Percentiles rank a stretch among this genome's conserved stretches.
These are phyloP conservation scores for Drosophila ercepeae DNA, from an alignment of 1,140 invertebrate genomes.

Conservation along the genomic window DNA sequence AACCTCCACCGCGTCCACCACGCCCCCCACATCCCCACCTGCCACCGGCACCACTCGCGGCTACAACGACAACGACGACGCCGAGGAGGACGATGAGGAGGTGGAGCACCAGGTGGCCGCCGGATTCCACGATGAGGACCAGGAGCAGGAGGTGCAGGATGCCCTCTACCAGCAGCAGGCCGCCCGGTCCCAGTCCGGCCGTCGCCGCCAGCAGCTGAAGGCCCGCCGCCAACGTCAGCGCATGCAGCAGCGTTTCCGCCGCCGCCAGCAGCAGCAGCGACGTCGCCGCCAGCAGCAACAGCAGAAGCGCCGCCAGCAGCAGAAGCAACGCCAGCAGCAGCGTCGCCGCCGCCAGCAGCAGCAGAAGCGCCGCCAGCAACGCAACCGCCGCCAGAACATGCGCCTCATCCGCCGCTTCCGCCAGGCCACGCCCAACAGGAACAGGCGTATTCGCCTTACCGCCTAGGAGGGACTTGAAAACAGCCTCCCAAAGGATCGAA, in stretches of 20 bases:
- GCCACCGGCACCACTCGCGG: not conserved
- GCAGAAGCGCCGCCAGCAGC: conserved; percentile 53
- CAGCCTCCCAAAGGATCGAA: not conserved
- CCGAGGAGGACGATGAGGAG: conserved; percentile 25
- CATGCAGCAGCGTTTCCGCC: conserved; percentile 34
- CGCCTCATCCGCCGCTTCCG: conserved; percentile 55
- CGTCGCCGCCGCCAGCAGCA: conserved; percentile 58
- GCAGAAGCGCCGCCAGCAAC: conserved; percentile 51
- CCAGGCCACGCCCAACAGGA: conserved; percentile 41
- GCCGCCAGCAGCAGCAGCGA: conserved; percentile 44
- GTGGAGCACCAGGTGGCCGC: conserved; percentile 1
- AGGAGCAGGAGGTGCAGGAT: conserved; percentile 2
- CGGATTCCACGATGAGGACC: conserved; percentile 7
- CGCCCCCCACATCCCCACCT: not conserved
- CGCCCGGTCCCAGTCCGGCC: conserved; percentile 20
- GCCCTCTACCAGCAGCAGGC: conserved; percentile 5
- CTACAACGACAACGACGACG: conserved; percentile 11
- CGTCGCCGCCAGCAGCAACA: conserved; percentile 40
- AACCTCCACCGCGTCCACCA: conserved; percentile 9
- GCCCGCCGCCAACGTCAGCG: conserved; percentile 47
- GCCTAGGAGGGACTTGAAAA: not conserved
- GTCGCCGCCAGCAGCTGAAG: conserved; percentile 30
- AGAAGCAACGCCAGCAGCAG: conserved; percentile 57
- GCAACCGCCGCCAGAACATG: conserved; percentile 42
- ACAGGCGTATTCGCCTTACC: conserved; percentile 49